These are phyloP conservation scores for Lasiommata megera DNA, from an alignment of 2,888 invertebrate species.

Conservation along the genomic window DNA sequence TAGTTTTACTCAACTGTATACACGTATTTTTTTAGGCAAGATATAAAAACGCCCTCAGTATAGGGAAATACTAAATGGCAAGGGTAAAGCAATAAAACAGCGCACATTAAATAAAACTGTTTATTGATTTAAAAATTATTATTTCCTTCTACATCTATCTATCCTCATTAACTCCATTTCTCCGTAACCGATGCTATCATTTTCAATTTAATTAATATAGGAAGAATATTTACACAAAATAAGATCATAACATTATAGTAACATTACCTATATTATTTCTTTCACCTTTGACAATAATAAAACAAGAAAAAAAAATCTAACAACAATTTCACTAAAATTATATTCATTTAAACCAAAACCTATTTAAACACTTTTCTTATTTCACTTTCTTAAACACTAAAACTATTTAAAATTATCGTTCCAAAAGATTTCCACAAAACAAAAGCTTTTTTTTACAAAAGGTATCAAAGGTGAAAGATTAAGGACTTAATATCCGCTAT, in stretches of 20 bases:
- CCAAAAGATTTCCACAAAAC: too few relatives aligned
- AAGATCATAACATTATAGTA: background rate
- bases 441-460: background rate
- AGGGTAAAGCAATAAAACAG: slow-evolving; percentile 12
- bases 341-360: background rate
- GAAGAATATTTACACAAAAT: slow-evolving; percentile 16
- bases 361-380: background rate
- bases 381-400: too few relatives aligned
- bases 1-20: too few relatives aligned
- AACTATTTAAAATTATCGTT: too few relatives aligned
- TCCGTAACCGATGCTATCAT: slow-evolving; percentile 16
- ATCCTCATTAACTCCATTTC: slow-evolving; percentile 10
- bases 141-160: slow-evolving; percentile 23
- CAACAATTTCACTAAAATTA: background rate
- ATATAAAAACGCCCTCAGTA: too few relatives aligned
- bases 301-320: background rate
- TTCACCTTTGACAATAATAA: slow-evolving; percentile 3
- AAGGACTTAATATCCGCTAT: background rate
- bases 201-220: slow-evolving; percentile 15
- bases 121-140: slow-evolving; percentile 25
- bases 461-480: background rate
- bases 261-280: background rate
- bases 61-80: too few relatives aligned
- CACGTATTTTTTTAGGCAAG: too few relatives aligned
- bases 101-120: slow-evolving; percentile 16